These are phyloP conservation scores for Vanessa tameamea DNA, from an alignment of 1,140 invertebrate species.

Conservation along the genomic window DNA sequence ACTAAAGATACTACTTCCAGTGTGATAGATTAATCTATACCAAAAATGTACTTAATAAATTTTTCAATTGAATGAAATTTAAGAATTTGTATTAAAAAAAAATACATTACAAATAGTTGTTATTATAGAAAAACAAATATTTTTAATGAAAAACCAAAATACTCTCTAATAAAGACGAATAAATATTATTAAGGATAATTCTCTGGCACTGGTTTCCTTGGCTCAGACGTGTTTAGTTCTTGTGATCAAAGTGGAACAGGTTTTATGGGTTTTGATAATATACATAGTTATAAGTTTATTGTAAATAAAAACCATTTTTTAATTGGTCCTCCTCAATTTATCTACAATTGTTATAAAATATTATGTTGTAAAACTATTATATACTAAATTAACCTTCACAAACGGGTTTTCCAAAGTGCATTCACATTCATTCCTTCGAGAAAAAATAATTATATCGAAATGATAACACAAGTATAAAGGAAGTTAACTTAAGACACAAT, in stretches of 20 bases:
- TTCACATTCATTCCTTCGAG: constrained; percentile 23
- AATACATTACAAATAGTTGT: too few species aligned
- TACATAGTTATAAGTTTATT: too few species aligned
- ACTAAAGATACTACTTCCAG: too few species aligned
- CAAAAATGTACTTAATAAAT: too few species aligned
- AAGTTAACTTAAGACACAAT: neutral
- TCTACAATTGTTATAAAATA: too few species aligned
- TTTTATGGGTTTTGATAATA: constrained; percentile 1
- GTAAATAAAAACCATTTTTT: too few species aligned
- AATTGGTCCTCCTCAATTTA: too few species aligned
- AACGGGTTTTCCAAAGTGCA: constrained; percentile 27
- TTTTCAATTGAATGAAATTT: too few species aligned
- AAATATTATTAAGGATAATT: neutral
- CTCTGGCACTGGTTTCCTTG: neutral
- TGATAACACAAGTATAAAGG: neutral
- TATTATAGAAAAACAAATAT: too few species aligned
- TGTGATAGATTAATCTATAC: too few species aligned
- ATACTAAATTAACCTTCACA: constrained; percentile 10
- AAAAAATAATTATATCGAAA: neutral
- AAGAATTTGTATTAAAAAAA: too few species aligned
- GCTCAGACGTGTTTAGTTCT: neutral
- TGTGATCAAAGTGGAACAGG: constrained; percentile 11
- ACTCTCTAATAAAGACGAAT: neutral
- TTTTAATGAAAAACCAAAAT: neutral
- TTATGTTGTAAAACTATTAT: neutral